A percentile compares a stretch with the other conserved stretches of the same genome.
Evolutionary conservation across 2,113 vertebrate genomes (phyloP).

Genomic region (Pungitius pungitius): DNA sequence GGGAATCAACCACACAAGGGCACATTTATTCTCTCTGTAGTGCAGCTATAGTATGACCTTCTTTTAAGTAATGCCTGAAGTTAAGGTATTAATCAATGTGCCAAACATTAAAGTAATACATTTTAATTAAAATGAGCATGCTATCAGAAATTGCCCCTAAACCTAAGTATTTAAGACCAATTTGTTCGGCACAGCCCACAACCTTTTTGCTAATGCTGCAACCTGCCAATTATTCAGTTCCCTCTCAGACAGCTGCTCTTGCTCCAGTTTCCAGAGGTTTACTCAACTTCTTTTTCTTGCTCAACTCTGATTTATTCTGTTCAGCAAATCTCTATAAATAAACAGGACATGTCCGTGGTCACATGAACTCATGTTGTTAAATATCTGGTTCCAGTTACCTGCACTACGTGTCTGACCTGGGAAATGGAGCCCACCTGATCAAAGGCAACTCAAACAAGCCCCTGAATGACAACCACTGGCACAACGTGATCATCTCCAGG

Average conservation of each 20-base stretch:
- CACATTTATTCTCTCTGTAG: conserved; percentile 42
- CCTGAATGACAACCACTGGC: conserved; percentile 98
- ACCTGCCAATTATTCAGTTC: conserved; percentile 33
- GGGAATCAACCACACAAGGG: conserved; percentile 40
- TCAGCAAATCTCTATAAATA: not conserved
- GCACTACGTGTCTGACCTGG: conserved; percentile 96
- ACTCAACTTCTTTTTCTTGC: not conserved
- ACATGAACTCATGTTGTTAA: not conserved
- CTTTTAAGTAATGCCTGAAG: conserved; percentile 54
- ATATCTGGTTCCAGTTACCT: conserved; percentile 84
- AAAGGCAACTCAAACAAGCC: conserved; percentile 98
- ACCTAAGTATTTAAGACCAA: conserved; percentile 40
- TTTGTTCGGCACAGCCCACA: conserved; percentile 36
- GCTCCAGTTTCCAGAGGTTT: conserved; percentile 18
- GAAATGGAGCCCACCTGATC: conserved; percentile 95
- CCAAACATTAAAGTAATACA: conserved; percentile 51
- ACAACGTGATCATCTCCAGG: conserved; percentile 96
- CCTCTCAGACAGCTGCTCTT: conserved; percentile 27
- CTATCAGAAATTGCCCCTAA: conserved; percentile 46
- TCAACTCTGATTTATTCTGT: not conserved
- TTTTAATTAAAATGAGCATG: conserved; percentile 57
- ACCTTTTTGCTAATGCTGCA: conserved; percentile 40
- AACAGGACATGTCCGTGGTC: not conserved
- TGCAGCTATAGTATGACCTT: conserved; percentile 53
- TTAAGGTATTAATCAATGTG: conserved; percentile 40